A percentile compares a stretch with the other conserved stretches of the same genome.
phyloP scores from a whole-genome alignment of 2,113 vertebrate species.

The Muntiacus muntjak region DNA sequence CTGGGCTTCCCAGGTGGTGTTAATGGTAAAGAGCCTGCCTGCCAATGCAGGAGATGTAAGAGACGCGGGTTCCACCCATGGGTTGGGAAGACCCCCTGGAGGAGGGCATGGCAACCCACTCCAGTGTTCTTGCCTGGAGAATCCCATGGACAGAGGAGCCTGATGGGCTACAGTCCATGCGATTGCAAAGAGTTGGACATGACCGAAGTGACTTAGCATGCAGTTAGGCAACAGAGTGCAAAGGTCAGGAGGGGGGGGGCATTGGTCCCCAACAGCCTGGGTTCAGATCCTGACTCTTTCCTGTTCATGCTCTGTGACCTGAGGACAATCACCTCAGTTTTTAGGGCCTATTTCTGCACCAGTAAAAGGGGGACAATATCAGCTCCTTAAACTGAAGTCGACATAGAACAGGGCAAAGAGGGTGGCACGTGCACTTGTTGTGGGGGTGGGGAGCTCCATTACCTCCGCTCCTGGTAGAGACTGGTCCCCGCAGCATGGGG shows the following conservation, averaged over 20 bases:
- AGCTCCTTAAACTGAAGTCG: background rate
- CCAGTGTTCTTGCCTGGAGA: background rate
- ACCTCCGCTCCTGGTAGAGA: no score
- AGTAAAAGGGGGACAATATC: fast-evolving
- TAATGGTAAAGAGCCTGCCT: background rate
- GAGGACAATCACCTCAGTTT: fast-evolving
- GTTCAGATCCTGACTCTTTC: background rate
- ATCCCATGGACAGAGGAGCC: background rate
- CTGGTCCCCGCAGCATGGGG: background rate
- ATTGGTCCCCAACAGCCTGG: fast-evolving
- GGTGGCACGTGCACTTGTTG: background rate
- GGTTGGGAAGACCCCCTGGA: background rate
- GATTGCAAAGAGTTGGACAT: background rate
- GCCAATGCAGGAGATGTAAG: background rate
- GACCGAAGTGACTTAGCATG: background rate
- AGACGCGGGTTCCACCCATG: fast-evolving
- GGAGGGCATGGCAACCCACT: background rate
- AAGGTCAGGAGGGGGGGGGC: fast-evolving
- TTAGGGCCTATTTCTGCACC: background rate
- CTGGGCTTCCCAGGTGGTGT: background rate
- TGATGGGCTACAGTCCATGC: background rate
- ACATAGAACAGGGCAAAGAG: background rate
- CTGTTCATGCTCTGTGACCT: background rate
- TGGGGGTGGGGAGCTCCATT: background rate
- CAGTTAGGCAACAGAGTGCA: background rate